Evolutionary conservation across 2,113 vertebrate species (phyloP), one percentile per base, ranked within the genome.

Genomic region (Morone chrysops): DNA sequence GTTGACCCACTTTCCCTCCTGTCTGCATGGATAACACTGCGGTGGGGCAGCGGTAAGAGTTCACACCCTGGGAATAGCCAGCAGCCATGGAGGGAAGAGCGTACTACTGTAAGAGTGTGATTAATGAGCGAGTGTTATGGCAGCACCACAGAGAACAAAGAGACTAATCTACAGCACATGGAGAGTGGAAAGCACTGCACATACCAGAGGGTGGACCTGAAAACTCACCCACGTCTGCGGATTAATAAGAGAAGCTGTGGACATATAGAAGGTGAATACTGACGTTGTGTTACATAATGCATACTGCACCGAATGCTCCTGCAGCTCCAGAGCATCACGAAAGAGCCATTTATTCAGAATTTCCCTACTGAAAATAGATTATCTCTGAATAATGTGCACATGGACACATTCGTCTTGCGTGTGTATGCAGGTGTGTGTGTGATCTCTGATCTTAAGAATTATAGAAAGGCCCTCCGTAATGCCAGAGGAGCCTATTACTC

Each of bases 91-190:
- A 80, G 78, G 78, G 69, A 85, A 59, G 78, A 82, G 83, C 10
- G 43, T 70, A 83, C 82, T 84, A 83, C 86, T 90, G 90, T 91
- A 88, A 77, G 82, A 81, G 81, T 74, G 88, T 93, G 93, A 94
- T 93, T 93, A 93, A 94, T 89, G 90, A 93, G 91, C 54, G 16
- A 87, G 77, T 92, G 90, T 90, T 92, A 87, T 93, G 91, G 90
- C 88, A 91, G 90, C 80, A 75, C 68, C 36, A 65, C 80, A 22
- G 78, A 93, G 89, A 91, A 92, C 91, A 92, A 93, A 93, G 89
- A 83, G 31, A 56, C 88, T 92, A 93, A 93, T 91, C 88, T 89
- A 89, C 84, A 90, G 84, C 92, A 93, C 87, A 93, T 92, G 89
- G 89, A 90, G 82, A 62, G 63, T 70, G 86, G 89, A 86, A 88